Percentiles rank a stretch among this genome's conserved stretches.
Evolutionary conservation across 1,140 invertebrate genomes (phyloP).

Genomic region (Macrobrachium rosenbergii): DNA sequence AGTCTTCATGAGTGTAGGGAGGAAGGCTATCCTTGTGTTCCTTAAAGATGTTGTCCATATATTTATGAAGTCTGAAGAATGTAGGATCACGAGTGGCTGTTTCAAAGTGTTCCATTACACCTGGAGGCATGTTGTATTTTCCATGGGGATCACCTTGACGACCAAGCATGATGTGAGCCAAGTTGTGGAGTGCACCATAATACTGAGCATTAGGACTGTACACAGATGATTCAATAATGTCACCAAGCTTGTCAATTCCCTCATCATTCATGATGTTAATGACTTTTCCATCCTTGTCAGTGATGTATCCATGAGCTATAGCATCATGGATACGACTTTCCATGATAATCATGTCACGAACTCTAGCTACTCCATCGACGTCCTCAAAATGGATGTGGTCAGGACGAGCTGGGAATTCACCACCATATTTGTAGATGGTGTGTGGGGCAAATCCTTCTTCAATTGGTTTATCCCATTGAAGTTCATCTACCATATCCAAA

Average conservation of each 20-base stretch:
- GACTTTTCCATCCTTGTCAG: constrained; percentile 67
- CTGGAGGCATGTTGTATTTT: constrained; percentile 68
- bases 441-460: constrained; percentile 77
- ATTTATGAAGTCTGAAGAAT: constrained; percentile 17
- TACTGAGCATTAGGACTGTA: constrained; percentile 65
- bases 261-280: constrained; percentile 60
- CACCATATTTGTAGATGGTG: constrained; percentile 76
- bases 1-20: constrained; percentile 67
- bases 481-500: constrained; percentile 70
- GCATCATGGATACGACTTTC: constrained; percentile 77
- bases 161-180: constrained; percentile 67
- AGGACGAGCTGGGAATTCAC: constrained; percentile 76
- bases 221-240: constrained; percentile 66
- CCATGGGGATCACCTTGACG: constrained; percentile 67
- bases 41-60: constrained; percentile 73
- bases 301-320: constrained; percentile 76
- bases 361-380: constrained; percentile 69
- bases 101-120: constrained; percentile 71
- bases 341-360: constrained; percentile 72
- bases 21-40: constrained; percentile 68
- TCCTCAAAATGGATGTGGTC: constrained; percentile 71
- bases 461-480: constrained; percentile 70
- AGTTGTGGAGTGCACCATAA: constrained; percentile 68
- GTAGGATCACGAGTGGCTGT: constrained; percentile 77
- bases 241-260: constrained; percentile 67